Evolutionary conservation across 2,888 invertebrate genomes (phyloP).

Genomic region (Congeria kusceri): DNA sequence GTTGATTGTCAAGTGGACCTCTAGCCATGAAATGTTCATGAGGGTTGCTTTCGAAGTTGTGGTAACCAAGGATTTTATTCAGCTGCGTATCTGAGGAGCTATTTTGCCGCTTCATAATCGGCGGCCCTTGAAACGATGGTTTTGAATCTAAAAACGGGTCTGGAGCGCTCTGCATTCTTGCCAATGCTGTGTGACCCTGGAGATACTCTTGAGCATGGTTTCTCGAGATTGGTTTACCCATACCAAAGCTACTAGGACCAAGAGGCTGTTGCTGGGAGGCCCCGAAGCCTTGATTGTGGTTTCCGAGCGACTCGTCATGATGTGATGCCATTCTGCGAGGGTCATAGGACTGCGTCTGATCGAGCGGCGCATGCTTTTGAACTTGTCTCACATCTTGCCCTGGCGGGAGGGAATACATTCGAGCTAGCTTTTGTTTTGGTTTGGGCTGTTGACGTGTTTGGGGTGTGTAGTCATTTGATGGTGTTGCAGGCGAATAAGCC

Average conservation of each 20-base stretch:
- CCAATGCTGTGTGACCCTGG: constrained; percentile 56
- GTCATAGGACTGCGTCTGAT: no score
- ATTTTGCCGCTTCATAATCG: constrained; percentile 86
- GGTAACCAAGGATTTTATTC: constrained; percentile 57
- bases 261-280: no score
- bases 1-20: constrained; percentile 12
- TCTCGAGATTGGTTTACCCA: background rate
- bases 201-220: background rate
- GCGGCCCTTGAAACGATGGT: constrained; percentile 38
- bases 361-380: constrained; percentile 25
- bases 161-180: constrained; percentile 75
- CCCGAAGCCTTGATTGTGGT: no score
- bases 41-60: constrained; percentile 5
- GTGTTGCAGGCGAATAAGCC: constrained; percentile 13
- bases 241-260: constrained; percentile 1
- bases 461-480: background rate
- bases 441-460: constrained; percentile 24
- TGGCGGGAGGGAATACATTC: constrained; percentile 88
- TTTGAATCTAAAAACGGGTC: constrained; percentile 71
- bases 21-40: constrained; percentile 22
- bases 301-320: no score
- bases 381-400: constrained; percentile 89
- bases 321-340: no score
- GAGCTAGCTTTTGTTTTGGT: constrained; percentile 55
- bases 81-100: constrained; percentile 89